A percentile compares a stretch with the other conserved stretches of the same genome.
Conservation (phyloP, 2,797 vertebrate species). For the Sardinella longiceps region DNA sequence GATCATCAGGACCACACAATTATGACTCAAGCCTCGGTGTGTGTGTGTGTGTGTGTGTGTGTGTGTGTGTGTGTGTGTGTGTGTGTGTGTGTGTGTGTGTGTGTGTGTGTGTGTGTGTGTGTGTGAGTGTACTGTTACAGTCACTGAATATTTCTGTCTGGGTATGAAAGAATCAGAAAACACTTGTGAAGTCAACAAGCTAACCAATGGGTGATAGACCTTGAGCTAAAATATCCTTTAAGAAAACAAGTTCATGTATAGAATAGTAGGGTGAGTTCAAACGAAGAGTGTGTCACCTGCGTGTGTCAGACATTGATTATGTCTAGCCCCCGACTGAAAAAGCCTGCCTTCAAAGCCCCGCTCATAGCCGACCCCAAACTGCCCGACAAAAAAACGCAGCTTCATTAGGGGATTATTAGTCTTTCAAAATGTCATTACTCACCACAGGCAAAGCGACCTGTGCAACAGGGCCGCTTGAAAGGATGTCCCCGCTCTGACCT, state of each 20-base stretch:
- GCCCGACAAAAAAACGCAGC: conserved; percentile 63
- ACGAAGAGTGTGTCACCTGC: conserved; percentile 40
- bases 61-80: conserved; percentile 8
- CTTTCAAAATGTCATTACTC: conserved; percentile 73
- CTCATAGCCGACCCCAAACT: conserved; percentile 53
- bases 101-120: not conserved
- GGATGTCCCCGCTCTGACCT: conserved; percentile 54
- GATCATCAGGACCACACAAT: conserved; percentile 13
- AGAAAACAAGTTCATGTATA: not conserved
- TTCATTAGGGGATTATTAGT: conserved; percentile 77
- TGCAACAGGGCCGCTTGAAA: conserved; percentile 48
- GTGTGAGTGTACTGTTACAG: not conserved
- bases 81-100: not conserved
- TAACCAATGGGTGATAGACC: not conserved
- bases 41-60: not conserved
- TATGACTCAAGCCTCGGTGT: not conserved
- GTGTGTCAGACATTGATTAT: conserved; percentile 66
- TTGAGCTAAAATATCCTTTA: not conserved
- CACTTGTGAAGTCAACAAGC: not conserved
- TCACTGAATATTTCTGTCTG: not conserved
- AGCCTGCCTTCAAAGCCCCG: conserved; percentile 43
- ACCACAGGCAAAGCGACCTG: conserved; percentile 60
- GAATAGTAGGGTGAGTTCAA: not conserved
- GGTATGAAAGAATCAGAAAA: not conserved
- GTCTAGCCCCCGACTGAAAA: conserved; percentile 53